Percentiles rank a stretch among this genome's conserved stretches.
phyloP scores from a whole-genome alignment of 2,113 vertebrate species.

The cattle (Bos taurus) region DNA sequence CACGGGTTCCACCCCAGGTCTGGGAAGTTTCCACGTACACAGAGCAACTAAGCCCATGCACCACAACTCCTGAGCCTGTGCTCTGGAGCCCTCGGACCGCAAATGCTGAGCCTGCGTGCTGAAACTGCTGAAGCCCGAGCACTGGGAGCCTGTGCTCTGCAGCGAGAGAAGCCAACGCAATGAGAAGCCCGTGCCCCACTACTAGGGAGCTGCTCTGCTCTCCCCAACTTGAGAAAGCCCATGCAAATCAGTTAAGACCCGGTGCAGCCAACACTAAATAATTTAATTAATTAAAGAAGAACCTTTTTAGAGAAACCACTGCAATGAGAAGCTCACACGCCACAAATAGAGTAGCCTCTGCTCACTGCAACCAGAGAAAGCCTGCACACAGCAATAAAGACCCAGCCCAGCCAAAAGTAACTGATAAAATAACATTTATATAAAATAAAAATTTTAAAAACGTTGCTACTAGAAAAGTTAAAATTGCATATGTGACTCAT shows the following conservation, averaged over 20 bases:
- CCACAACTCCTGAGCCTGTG: background rate
- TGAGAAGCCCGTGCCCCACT: rapidly evolving
- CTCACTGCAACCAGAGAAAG: background rate
- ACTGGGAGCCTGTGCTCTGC: background rate
- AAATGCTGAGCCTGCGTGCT: background rate
- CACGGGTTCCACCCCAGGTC: background rate
- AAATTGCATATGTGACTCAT: background rate
- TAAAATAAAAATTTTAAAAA: background rate
- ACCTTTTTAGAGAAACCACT: background rate
- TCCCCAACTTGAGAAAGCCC: background rate
- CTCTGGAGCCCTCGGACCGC: background rate
- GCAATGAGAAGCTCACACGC: background rate
- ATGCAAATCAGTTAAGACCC: background rate
- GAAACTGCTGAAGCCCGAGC: background rate
- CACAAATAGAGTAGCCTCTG: background rate
- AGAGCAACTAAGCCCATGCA: background rate
- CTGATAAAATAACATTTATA: background rate
- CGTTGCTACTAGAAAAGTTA: background rate
- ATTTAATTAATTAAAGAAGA: background rate
- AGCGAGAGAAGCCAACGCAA: rapidly evolving
- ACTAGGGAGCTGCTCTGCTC: background rate
- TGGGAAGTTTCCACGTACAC: background rate
- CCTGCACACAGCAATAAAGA: background rate
- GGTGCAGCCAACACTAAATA: background rate
- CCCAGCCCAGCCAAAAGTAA: background rate